Base-by-base conservation (phyloP, 2,113 vertebrate genomes). In the Rhegmatorhina hoffmannsi region DNA sequence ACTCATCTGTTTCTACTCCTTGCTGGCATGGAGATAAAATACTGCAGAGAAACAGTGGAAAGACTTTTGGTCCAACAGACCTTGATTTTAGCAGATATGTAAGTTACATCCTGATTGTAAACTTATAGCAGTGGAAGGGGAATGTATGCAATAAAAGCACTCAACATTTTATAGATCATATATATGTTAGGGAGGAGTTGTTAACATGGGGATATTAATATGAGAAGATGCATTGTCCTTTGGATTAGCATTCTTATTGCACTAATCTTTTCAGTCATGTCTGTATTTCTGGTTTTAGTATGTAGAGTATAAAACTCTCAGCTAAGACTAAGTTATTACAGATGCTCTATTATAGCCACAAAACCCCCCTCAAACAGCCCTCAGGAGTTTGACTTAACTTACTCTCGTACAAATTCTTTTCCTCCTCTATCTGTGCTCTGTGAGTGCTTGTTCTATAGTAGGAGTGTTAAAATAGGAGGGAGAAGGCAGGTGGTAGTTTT, bases 1-100 rank as follows among this genome's bases (percentile, higher is more conserved):
- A 93, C 85, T 94, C 90, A 77, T 93, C 75, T 83, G n/a, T 86
- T 95, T 95, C 90, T 93, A 58, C 40, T 85, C 33, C 26, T 93
- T 90, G 75, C 92, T 96, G 79, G 82, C 90, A 79, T 66, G 62
- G 66, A 85, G 75, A 87, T 49, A 87, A 94, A 96, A 87, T 79
- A 78, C 21, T 73, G n/a, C 59, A 53, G 7, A 85, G 81, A 90
- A 94, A 85, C 85, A 93, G 58, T 76, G 58, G 62, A 87, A 91
- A 91, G 70, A 36, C 16, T 83, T 84, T n/a, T 28, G 12, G 13
- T 75, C 33, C 31, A 89, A 64, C 1, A 44, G 44, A 20, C 44
- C 46, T 44, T 36, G 28, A 58, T 29, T 91, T 85, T 83, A 79
- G 24, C 33, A 76, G 73, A 73, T n/a, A 12, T 74, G 33, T 53